These are phyloP conservation scores for Drosophila albomicans DNA, from an alignment of 1,140 invertebrate species.

Conservation along the genomic window DNA sequence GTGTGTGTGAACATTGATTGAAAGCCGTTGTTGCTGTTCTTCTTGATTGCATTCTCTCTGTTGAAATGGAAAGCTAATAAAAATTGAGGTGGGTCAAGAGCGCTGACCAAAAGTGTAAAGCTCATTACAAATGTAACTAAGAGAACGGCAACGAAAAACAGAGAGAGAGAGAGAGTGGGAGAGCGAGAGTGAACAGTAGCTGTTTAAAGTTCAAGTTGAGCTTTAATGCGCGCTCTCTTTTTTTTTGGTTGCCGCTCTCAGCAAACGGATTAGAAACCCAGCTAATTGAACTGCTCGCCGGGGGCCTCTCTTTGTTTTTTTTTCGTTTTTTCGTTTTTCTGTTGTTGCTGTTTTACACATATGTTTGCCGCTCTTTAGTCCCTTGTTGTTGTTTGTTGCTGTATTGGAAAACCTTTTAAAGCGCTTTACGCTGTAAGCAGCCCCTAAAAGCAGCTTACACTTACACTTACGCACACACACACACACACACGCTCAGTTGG, in stretches of 20 bases:
- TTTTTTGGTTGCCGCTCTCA: not conserved
- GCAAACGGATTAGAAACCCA: conserved; percentile 1
- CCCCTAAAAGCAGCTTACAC: conserved; percentile 74
- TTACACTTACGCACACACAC: conserved; percentile 48
- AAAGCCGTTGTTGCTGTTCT: conserved; percentile 18
- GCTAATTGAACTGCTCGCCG: conserved; percentile 46
- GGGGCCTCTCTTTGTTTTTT: conserved; percentile 19
- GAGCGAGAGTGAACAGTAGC: not conserved
- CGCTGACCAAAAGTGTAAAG: not conserved
- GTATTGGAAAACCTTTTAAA: conserved; percentile 72
- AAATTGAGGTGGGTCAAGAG: conserved; percentile 65
- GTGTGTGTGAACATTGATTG: conserved; percentile 49
- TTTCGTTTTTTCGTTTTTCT: conserved; percentile 5
- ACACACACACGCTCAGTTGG: conserved; percentile 10
- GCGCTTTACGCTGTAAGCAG: conserved; percentile 70
- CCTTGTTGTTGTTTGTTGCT: conserved; percentile 19
- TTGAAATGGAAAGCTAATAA: conserved; percentile 57
- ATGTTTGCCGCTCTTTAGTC: conserved; percentile 27
- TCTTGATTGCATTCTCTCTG: conserved; percentile 47
- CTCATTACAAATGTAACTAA: not conserved
- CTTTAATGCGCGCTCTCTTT: not conserved
- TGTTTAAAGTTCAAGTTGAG: conserved; percentile 6
- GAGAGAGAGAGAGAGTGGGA: not conserved
- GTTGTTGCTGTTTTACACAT: conserved; percentile 2
- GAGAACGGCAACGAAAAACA: not conserved